phyloP scores from a whole-genome alignment of 2,888 invertebrate species.

The Auanema freiburgensis region DNA sequence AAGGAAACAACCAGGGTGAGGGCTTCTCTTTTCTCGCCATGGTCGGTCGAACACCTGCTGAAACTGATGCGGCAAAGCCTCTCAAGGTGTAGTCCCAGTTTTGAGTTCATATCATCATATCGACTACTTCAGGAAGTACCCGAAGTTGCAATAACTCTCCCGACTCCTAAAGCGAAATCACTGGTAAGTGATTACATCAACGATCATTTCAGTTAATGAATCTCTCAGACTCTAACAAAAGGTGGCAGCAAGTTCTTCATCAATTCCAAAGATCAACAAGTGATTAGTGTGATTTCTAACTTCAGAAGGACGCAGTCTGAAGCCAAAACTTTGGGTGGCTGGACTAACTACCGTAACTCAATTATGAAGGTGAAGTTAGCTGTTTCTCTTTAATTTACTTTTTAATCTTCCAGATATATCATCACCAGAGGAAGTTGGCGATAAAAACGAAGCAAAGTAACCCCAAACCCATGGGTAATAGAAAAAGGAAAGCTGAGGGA shows the following conservation, averaged over 20 bases:
- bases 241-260: slow-evolving; percentile 25
- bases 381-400: not conserved
- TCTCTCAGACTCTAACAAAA: slow-evolving; percentile 1
- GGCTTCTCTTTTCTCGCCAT: slow-evolving; percentile 36
- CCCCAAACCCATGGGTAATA: slow-evolving; percentile 2
- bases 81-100: not conserved
- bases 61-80: not conserved
- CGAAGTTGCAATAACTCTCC: not conserved
- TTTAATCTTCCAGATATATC: slow-evolving; percentile 18
- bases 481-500: slow-evolving; percentile 7
- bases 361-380: slow-evolving; percentile 41
- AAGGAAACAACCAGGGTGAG: slow-evolving; percentile 5
- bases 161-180: not conserved
- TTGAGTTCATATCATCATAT: too few relatives aligned
- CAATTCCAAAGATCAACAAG: slow-evolving; percentile 25
- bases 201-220: not conserved
- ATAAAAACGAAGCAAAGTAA: not conserved
- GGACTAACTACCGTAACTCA: slow-evolving; percentile 45
- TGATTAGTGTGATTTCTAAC: slow-evolving; percentile 42
- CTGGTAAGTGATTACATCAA: not conserved
- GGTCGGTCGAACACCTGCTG: slow-evolving; percentile 25
- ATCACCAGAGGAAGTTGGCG: slow-evolving; percentile 14
- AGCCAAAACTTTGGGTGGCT: slow-evolving; percentile 41
- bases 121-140: not conserved
- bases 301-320: slow-evolving; percentile 42